Percentiles rank a stretch among this genome's conserved stretches.
Conservation (phyloP, 2,797 vertebrate genomes). For the Pseudopleuronectes americanus region DNA sequence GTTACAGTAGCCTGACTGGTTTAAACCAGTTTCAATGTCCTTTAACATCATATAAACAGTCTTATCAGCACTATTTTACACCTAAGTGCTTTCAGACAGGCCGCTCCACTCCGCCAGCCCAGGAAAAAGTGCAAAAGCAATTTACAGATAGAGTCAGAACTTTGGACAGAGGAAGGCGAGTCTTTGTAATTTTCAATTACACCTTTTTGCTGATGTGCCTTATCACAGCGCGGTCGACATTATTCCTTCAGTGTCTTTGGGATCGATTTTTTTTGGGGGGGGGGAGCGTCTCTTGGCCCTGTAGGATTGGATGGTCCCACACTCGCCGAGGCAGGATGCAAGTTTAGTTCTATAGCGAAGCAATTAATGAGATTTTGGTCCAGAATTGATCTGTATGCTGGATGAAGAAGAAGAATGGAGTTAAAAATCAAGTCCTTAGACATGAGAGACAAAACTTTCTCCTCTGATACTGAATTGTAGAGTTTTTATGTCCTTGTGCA, state of each 20-base stretch:
- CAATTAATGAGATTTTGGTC: conserved; percentile 74
- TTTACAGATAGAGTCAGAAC: conserved; percentile 29
- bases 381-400: conserved; percentile 59
- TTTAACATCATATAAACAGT: not conserved
- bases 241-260: conserved; percentile 57
- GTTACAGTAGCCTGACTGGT: not conserved
- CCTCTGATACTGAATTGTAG: conserved; percentile 29
- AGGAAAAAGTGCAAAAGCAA: conserved; percentile 28
- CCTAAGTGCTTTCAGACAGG: not conserved
- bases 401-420: conserved; percentile 54
- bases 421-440: conserved; percentile 43
- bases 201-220: conserved; percentile 63
- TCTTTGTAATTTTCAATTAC: conserved; percentile 61
- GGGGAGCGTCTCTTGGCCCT: conserved; percentile 45
- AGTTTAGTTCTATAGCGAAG: conserved; percentile 57
- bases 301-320: conserved; percentile 56
- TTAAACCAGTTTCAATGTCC: not conserved
- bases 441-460: conserved; percentile 55
- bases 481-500: not conserved
- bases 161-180: conserved; percentile 28
- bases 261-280: conserved; percentile 48
- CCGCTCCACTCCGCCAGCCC: not conserved
- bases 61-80: conserved; percentile 13
- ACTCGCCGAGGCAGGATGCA: conserved; percentile 56
- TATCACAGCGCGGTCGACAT: conserved; percentile 57